Evolutionary conservation across 1,140 invertebrate genomes (phyloP).

Genomic region (Drosophila fuyamai): DNA sequence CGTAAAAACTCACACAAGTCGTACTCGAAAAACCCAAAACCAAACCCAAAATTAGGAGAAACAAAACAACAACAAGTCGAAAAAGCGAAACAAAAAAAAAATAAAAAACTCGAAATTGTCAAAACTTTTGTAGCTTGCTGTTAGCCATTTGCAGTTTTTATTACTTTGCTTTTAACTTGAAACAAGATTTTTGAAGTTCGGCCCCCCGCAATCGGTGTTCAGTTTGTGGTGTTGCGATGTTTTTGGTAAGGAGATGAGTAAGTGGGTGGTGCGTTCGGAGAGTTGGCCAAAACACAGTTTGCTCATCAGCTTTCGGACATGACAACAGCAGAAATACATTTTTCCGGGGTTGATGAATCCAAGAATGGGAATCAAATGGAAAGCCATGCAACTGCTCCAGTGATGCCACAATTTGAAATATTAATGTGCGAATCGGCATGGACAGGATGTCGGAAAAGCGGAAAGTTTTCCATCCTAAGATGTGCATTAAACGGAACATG

Average conservation of each 20-base stretch:
- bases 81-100: slow-evolving; percentile 28
- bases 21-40: slow-evolving; percentile 37
- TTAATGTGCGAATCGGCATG: slow-evolving; percentile 52
- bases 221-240: slow-evolving; percentile 13
- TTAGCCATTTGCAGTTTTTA: slow-evolving; percentile 60
- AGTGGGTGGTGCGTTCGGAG: slow-evolving; percentile 19
- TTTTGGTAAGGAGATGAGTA: not conserved
- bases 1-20: slow-evolving; percentile 31
- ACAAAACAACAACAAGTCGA: slow-evolving; percentile 16
- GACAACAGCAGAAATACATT: slow-evolving; percentile 58
- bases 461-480: slow-evolving; percentile 45
- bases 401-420: slow-evolving; percentile 61
- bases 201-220: slow-evolving; percentile 43
- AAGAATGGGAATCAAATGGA: slow-evolving; percentile 24
- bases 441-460: slow-evolving; percentile 27
- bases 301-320: slow-evolving; percentile 62
- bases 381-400: slow-evolving; percentile 26
- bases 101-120: slow-evolving; percentile 58
- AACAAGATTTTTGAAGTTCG: slow-evolving; percentile 60
- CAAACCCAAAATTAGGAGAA: slow-evolving; percentile 40
- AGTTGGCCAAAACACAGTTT: slow-evolving; percentile 60
- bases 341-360: slow-evolving; percentile 17
- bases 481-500: slow-evolving; percentile 66
- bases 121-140: slow-evolving; percentile 55
- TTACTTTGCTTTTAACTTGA: slow-evolving; percentile 64